These are phyloP conservation scores for Solea solea DNA, from an alignment of 2,113 vertebrate genomes.

Conservation along the genomic window DNA sequence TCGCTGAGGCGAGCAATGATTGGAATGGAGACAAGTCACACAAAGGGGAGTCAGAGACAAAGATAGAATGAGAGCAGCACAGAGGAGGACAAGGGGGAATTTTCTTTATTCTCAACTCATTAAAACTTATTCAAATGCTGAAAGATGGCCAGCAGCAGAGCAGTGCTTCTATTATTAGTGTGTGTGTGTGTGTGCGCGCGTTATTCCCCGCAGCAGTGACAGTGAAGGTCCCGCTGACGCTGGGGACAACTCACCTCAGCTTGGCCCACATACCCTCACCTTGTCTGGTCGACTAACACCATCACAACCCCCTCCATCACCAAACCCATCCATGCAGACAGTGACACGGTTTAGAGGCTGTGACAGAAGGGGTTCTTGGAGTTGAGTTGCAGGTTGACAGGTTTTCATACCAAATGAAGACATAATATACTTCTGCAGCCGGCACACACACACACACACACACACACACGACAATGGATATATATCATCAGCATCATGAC, in stretches of 20 bases:
- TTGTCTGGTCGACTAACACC: constrained; percentile 55
- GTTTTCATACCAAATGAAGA: constrained; percentile 19
- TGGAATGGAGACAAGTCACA: constrained; percentile 75
- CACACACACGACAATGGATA: constrained; percentile 4
- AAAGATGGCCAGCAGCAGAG: constrained; percentile 26
- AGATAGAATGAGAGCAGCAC: constrained; percentile 39
- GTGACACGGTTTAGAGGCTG: constrained; percentile 36
- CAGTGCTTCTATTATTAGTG: constrained; percentile 11
- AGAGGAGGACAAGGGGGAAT: not conserved
- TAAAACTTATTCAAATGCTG: constrained; percentile 62
- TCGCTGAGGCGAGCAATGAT: constrained; percentile 64
- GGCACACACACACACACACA: constrained; percentile 17
- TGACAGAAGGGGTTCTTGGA: constrained; percentile 43
- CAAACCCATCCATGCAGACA: constrained; percentile 36
- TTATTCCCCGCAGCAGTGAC: constrained; percentile 23
- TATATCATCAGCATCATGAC: constrained; percentile 54
- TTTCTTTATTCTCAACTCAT: constrained; percentile 60
- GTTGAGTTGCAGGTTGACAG: constrained; percentile 36
- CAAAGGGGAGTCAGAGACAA: constrained; percentile 52
- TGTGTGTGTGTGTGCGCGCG: not conserved
- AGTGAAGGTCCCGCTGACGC: constrained; percentile 49
- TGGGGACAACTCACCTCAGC: constrained; percentile 49
- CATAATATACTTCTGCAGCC: no score
- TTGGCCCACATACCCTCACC: constrained; percentile 60
- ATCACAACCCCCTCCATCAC: constrained; percentile 36